Evolutionary conservation across 2,888 invertebrate genomes (phyloP), one percentile per base, ranked within the genome.

Genomic region (Isoperla grammatica): DNA sequence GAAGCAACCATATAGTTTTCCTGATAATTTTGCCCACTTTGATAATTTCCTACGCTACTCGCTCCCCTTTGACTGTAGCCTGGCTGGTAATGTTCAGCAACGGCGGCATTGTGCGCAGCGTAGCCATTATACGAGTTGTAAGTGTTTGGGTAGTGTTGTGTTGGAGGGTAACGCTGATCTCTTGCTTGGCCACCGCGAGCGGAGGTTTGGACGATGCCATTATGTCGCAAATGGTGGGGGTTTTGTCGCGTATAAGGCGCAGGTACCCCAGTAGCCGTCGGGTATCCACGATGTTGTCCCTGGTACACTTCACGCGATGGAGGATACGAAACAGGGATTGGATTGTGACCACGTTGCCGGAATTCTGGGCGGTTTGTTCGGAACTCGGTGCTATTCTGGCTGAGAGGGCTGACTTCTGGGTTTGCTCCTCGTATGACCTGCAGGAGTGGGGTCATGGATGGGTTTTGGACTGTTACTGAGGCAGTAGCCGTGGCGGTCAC

Each of bases 401-500:
- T 23, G 37, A 61, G 61, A 11, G 29, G 9, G 22, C 48, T 56
- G 1, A 37, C 22, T 11, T 23, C 43, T 13, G 35, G 58, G 17
- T 22, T 53, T 9, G 19, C 43, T 13, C 60, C 49, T 50, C 46
- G 37, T n/a, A 62, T 42, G 12, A 57, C 39, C 13, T 45, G 59
- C 12, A 57, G 54, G n/a, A 48, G 46, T n/a, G 56, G 58, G 11
- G 59, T 40, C 57, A 59, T 56, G 17, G 58, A 22, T 1, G 50
- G 42, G 15, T 43, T 50, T 46, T 49, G 42, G 37, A 46, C 57
- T 19, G 61, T 57, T 9, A 62, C 49, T 6, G 65, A 59, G 15
- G 63, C 78, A 58, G 81, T 78, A 23, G 80, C 78, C 61, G 81
- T 80, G 17, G 81, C 77, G 1, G 83, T 81, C 4, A 82, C 84